These are phyloP conservation scores for Dryobota labecula DNA, from an alignment of 2,888 invertebrate genomes.

Conservation along the genomic window DNA sequence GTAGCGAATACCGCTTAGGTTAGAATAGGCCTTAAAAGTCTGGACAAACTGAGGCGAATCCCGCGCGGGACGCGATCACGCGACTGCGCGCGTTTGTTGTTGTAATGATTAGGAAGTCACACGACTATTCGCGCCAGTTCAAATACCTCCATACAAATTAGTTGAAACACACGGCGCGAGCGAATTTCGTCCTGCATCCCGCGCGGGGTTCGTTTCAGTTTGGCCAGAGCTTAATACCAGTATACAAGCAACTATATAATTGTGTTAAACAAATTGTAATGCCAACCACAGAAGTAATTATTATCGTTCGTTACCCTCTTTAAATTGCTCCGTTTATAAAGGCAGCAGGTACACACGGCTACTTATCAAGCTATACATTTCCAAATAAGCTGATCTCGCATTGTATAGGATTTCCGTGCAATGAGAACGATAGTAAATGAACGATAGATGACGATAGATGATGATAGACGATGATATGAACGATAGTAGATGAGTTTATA, in stretches of 20 bases:
- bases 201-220: neutral
- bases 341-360: too few relatives aligned
- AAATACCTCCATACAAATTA: neutral
- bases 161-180: neutral
- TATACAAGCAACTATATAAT: constrained; percentile 10
- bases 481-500: too few relatives aligned
- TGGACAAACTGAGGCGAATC: neutral
- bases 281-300: constrained; percentile 6
- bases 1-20: too few relatives aligned
- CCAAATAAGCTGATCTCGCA: too few relatives aligned
- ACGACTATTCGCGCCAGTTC: neutral
- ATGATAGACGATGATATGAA: too few relatives aligned
- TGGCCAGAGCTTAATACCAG: neutral
- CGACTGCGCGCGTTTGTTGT: neutral
- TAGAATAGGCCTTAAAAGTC: too few relatives aligned
- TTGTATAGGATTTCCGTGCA: too few relatives aligned
- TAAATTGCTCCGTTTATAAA: constrained; percentile 13
- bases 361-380: too few relatives aligned
- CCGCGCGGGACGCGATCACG: too few relatives aligned
- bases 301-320: constrained; percentile 10
- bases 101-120: neutral
- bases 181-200: neutral
- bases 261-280: constrained; percentile 16
- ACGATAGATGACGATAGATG: too few relatives aligned
- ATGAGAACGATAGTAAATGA: too few relatives aligned